Evolutionary conservation across 1,140 invertebrate species (phyloP), one percentile per base, ranked within the genome.

Genomic region (Bombus superbus): DNA sequence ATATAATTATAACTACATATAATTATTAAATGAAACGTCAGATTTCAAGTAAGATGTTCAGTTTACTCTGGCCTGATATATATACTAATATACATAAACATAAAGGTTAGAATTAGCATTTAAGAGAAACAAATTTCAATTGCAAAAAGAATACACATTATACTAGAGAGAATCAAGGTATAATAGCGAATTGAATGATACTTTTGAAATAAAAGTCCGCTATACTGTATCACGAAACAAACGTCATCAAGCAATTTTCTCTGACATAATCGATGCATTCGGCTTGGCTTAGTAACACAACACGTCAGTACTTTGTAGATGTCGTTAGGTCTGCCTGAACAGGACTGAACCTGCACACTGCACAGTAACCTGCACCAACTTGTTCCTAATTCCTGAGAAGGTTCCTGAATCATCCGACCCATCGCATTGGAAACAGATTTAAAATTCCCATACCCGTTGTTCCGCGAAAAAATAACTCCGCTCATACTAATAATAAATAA

Each of bases 341-440:
- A 68, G 1, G 81, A 40, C 28, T 83, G 62, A 77, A 83, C 81
- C 35, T 83, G 74, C 81, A 77, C 73, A 5, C 13, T 18, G 44
- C 13, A 47, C 15, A 47, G 15, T 42, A 47, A 47, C 15, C 44
- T 83, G 81, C 81, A 77, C 74, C 32, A 47, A 83, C 81, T 68
- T 78, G 81, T 40, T 32, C 3, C 25, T 6, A 11, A 53, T 40
- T 32, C 3, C 18, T 13, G 22, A 53, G 73, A 25, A 32, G 18
- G 11, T 22, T 66, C 35, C 28, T 40, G 74, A 42, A 32, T 57
- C 47, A 83, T 35, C 72, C 53, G 25, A 32, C 81, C n/a, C 6
- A 62, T 13, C 38, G n/a, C 47, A 32, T 40, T 4, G 44, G 15
- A 68, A 68, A 25, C n/a, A 3, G 1, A 32, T 38, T 53, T 53